Evolutionary conservation across 2,797 vertebrate species (phyloP).

Genomic region (Chaetophractus vellerosus): DNA sequence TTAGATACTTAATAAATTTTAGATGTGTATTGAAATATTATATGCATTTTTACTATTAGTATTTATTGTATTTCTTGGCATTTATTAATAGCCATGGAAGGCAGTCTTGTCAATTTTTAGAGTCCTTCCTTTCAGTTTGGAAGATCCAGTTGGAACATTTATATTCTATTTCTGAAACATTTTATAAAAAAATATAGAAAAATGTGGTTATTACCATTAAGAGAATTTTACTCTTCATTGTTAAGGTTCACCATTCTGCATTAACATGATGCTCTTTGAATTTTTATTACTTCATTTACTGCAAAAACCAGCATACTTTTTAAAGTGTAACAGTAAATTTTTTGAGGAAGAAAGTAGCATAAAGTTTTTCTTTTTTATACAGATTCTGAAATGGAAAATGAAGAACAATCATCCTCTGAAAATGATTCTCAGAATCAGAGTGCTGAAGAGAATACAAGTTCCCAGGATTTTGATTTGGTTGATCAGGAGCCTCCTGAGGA

Average conservation of each 20-base stretch:
- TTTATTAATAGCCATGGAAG: background rate
- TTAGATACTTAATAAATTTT: conserved; percentile 58
- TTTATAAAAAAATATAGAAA: background rate
- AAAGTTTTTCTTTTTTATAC: conserved; percentile 56
- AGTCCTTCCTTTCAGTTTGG: conserved; percentile 32
- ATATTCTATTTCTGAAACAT: conserved; percentile 2
- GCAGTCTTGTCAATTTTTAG: background rate
- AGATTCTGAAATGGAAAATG: conserved; percentile 91
- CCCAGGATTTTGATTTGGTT: conserved; percentile 82
- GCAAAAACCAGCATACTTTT: conserved; percentile 46
- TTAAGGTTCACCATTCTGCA: background rate
- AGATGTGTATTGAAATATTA: background rate
- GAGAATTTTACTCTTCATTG: background rate
- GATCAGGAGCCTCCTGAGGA: conserved; percentile 81
- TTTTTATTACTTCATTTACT: conserved; percentile 38
- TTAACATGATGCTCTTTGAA: background rate
- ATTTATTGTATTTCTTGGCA: conserved; percentile 6
- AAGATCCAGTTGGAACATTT: background rate
- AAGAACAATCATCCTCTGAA: conserved; percentile 89
- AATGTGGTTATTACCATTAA: background rate
- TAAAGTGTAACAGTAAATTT: background rate
- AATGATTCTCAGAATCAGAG: conserved; percentile 88
- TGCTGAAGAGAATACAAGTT: conserved; percentile 78
- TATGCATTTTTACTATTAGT: conserved; percentile 28
- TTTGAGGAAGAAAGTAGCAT: background rate